Evolutionary conservation across 1,140 invertebrate species (phyloP), one percentile per base, ranked within the genome.

Genomic region (Coenobita brevimanus): DNA sequence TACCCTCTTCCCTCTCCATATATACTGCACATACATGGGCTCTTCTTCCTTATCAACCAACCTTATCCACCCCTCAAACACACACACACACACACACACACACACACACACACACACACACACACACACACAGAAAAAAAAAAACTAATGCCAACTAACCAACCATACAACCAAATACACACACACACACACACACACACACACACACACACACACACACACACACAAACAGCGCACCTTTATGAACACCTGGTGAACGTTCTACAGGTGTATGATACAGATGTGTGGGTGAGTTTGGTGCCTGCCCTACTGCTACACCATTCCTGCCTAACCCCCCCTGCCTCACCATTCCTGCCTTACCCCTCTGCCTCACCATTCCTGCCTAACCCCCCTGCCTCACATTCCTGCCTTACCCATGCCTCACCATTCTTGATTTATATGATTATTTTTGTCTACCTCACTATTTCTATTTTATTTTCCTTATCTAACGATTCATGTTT

Each of bases 161-260:
- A 62, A 4, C 21, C 60, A 62, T 27, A 62, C 60, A 62, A 21
- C 21, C 60, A 62, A 21, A 62, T 27, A 75, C 33, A 41, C 71
- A 36, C 71, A 41, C 71, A 21, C 71, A 41, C 71, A 75, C 33
- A 36, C 0, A 75, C 71, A 75, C 1, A 43, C 38, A 43, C 71
- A 75, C 1, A 75, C 71, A 75, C 71, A 75, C 38, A 46, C 38
- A 75, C 71, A 75, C 38, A 75, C 38, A 46, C 71, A 73, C 15
- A 15, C 69, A n/a, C n/a, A n/a, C n/a, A n/a, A n/a, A n/a, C n/a
- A n/a, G n/a, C n/a, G n/a, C n/a, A n/a, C n/a, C n/a, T 21, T 6
- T 21, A 71, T 36, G 21, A 36, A 30, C 27, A 10, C 21, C 27
- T 4, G 3, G 2, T 36, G 2, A 71, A 4, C 3, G 30, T 27